phyloP scores from a whole-genome alignment of 2,888 invertebrate genomes.

The Phyto melanocephala region DNA sequence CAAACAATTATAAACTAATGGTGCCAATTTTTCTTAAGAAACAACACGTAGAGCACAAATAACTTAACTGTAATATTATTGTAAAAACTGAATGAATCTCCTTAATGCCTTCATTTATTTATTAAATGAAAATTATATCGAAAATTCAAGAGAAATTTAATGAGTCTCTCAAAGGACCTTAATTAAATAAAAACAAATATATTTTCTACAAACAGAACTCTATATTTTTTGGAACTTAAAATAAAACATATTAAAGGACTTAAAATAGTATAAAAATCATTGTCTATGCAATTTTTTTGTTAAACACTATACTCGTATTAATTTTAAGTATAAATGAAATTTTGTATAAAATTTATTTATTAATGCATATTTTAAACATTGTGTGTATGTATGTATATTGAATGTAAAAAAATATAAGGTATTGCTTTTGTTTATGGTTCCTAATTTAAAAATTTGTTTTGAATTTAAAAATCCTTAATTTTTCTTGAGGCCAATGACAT shows the following conservation, averaged over 20 bases:
- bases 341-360: no score
- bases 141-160: background rate
- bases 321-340: background rate
- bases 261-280: background rate
- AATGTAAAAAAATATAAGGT: background rate
- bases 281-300: background rate
- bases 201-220: background rate
- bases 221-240: no score
- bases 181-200: background rate
- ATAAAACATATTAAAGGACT: background rate
- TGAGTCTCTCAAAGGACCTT: background rate
- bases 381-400: background rate
- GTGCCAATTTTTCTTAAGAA: conserved; percentile 35
- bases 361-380: no score
- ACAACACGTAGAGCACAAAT: conserved; percentile 3
- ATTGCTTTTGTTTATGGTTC: conserved; percentile 14
- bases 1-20: background rate
- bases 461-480: no score
- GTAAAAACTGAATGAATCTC: no score
- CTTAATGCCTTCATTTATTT: background rate
- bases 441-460: background rate
- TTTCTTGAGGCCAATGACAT: no score
- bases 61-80: no score
- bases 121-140: background rate
- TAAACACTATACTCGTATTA: background rate